A percentile compares a stretch with the other conserved stretches of the same genome.
These are phyloP conservation scores for Erpetoichthys calabaricus DNA, from an alignment of 2,797 vertebrate species.

Conservation along the genomic window DNA sequence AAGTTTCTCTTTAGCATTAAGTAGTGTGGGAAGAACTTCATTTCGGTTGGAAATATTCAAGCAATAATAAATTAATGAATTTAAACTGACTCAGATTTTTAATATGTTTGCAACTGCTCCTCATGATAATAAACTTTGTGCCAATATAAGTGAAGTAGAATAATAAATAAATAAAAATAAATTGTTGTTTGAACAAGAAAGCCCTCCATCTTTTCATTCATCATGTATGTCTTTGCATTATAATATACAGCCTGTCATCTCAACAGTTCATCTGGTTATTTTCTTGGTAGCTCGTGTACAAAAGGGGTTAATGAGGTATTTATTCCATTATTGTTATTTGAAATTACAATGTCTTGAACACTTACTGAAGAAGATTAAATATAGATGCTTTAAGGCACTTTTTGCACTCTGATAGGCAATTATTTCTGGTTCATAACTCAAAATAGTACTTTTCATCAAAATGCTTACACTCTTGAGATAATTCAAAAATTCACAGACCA, in stretches of 20 bases:
- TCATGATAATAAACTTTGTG: no score
- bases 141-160: no score
- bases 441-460: conserved; percentile 48
- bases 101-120: no score
- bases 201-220: no score
- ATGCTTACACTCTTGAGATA: conserved; percentile 50
- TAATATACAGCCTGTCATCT: conserved; percentile 33
- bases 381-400: conserved; percentile 50
- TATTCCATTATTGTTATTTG: conserved; percentile 43
- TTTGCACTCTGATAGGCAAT: conserved; percentile 36
- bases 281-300: conserved; percentile 43
- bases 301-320: conserved; percentile 49
- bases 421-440: conserved; percentile 61
- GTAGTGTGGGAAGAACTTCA: no score
- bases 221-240: conserved; percentile 1
- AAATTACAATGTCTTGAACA: conserved; percentile 46
- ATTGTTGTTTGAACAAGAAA: no score
- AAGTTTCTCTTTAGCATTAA: no score
- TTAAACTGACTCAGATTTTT: no score
- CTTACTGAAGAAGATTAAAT: conserved; percentile 56
- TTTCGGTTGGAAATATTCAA: no score
- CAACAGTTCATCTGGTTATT: conserved; percentile 44
- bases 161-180: no score
- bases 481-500: conserved; percentile 60
- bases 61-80: no score